These are phyloP conservation scores for Echinarachnius parma DNA, from an alignment of 53 echinoderm and acorn worm species.

Conservation along the genomic window DNA sequence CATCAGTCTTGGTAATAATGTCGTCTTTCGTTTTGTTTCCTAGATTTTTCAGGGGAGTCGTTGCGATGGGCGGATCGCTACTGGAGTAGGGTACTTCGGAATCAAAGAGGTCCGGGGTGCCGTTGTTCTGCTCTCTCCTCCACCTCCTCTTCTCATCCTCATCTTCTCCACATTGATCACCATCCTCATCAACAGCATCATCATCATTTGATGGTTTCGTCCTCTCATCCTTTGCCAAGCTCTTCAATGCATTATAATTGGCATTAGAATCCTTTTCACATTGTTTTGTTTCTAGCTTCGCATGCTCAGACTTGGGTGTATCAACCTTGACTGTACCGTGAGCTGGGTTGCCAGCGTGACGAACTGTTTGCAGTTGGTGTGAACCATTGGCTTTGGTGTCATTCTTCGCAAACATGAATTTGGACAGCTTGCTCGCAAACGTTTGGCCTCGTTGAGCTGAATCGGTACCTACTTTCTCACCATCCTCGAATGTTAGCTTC, in stretches of 20 bases:
- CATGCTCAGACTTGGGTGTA: neutral
- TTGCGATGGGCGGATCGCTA: neutral
- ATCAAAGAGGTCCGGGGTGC: constrained; percentile 64
- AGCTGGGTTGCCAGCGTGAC: too few species aligned
- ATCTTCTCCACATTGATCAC: too few species aligned
- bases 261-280: neutral
- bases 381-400: too few species aligned
- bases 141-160: constrained; percentile 5
- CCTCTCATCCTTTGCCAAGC: neutral
- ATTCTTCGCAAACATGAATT: constrained; percentile 11
- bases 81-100: constrained; percentile 42
- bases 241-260: neutral
- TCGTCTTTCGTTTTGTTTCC: too few species aligned
- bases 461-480: neutral
- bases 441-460: neutral
- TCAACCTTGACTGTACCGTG: neutral
- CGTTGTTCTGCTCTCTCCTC: constrained; percentile 32
- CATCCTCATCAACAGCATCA: neutral
- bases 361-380: too few species aligned
- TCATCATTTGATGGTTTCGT: constrained; percentile 27
- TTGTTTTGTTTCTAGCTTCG: neutral
- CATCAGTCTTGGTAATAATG: too few species aligned
- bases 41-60: neutral
- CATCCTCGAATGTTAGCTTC: constrained; percentile 46
- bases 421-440: constrained; percentile 5